Conservation (phyloP, 2,797 vertebrate species). For the Acrossocheilus wenchowensis region DNA sequence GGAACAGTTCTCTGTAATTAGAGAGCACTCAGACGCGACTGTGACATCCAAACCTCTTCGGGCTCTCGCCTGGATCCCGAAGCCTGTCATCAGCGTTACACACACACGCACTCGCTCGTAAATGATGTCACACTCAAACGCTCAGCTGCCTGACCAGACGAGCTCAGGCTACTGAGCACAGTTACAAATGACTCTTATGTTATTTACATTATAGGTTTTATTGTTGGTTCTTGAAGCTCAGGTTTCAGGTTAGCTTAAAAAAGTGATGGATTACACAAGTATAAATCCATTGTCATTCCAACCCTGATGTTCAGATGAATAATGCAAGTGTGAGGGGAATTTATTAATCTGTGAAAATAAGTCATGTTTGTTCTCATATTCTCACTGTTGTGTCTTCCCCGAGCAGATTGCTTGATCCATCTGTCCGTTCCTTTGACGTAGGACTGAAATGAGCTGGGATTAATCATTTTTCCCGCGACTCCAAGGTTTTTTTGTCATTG, state of each 20-base stretch:
- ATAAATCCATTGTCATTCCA: slow-evolving; percentile 5
- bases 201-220: not conserved
- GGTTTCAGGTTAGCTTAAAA: not conserved
- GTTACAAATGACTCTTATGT: not conserved
- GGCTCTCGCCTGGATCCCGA: slow-evolving; percentile 22
- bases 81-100: slow-evolving; percentile 46
- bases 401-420: slow-evolving; percentile 33
- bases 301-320: not conserved
- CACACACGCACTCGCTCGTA: not conserved
- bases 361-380: not conserved
- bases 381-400: not conserved
- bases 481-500: not conserved
- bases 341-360: slow-evolving; percentile 16
- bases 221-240: not conserved
- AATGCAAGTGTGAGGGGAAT: not conserved
- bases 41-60: slow-evolving; percentile 38
- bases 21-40: slow-evolving; percentile 30
- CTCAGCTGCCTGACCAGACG: slow-evolving; percentile 5
- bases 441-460: slow-evolving; percentile 6
- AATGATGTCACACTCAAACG: slow-evolving; percentile 19
- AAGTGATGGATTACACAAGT: not conserved
- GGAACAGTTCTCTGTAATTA: slow-evolving; percentile 44
- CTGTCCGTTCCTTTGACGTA: slow-evolving; percentile 26
- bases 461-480: not conserved
- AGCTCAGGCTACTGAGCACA: not conserved